Evolutionary conservation across 2,888 invertebrate species (phyloP).

Genomic region (Theretra japonica): DNA sequence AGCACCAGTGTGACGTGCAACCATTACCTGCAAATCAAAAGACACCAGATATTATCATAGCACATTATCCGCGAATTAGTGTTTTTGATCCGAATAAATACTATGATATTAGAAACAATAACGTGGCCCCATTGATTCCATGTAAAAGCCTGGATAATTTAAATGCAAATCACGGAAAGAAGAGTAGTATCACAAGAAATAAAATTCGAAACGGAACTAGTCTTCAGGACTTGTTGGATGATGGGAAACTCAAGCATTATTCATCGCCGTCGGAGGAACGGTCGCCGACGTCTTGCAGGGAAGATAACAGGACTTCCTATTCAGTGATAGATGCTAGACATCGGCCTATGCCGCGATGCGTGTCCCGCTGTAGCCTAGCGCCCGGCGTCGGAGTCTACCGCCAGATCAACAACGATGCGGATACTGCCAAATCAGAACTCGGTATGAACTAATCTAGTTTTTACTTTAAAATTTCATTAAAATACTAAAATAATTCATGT

Average conservation of each 20-base stretch:
- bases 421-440: conserved; percentile 51
- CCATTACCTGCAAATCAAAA: conserved; percentile 54
- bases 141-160: conserved; percentile 82
- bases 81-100: conserved; percentile 72
- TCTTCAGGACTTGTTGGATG: conserved; percentile 73
- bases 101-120: conserved; percentile 74
- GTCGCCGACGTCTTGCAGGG: conserved; percentile 50
- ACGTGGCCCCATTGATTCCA: conserved; percentile 63
- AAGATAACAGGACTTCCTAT: conserved; percentile 71
- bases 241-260: conserved; percentile 70
- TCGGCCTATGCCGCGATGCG: conserved; percentile 59
- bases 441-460: conserved; percentile 49
- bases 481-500: too few species aligned
- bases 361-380: conserved; percentile 61
- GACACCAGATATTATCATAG: conserved; percentile 70
- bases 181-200: conserved; percentile 50
- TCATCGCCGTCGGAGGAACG: conserved; percentile 64
- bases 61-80: conserved; percentile 72
- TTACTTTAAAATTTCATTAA: neutral
- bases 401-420: conserved; percentile 67
- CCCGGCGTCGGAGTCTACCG: conserved; percentile 77
- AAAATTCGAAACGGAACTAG: conserved; percentile 70
- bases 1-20: conserved; percentile 49
- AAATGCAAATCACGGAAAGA: conserved; percentile 62
- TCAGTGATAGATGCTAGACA: conserved; percentile 69